These are phyloP conservation scores for Megathymus violae DNA, from an alignment of 1,140 invertebrate genomes.

Conservation along the genomic window DNA sequence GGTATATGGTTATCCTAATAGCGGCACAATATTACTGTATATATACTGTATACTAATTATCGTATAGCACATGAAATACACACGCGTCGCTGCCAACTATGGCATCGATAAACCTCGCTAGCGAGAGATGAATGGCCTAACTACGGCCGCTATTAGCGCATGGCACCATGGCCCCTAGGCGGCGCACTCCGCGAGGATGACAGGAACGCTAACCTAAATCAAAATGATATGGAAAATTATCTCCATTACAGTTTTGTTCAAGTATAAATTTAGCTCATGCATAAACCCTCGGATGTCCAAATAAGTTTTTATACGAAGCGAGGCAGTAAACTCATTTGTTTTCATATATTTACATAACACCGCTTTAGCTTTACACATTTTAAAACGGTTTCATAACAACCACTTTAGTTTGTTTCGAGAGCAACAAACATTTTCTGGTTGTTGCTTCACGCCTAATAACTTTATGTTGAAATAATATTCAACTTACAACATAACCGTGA, in stretches of 20 bases:
- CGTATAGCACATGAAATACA: no score
- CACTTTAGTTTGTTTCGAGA: conserved; percentile 2
- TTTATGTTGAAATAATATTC: conserved; percentile 2
- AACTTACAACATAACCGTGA: background rate
- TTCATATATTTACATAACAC: conserved; percentile 7
- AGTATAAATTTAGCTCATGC: background rate
- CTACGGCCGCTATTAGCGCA: no score
- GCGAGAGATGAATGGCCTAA: no score
- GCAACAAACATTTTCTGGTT: conserved; percentile 5
- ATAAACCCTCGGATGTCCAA: background rate
- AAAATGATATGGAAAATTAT: background rate
- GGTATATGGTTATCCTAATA: no score
- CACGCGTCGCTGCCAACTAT: no score
- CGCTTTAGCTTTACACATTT: conserved; percentile 10
- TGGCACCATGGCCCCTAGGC: no score
- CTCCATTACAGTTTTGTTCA: background rate
- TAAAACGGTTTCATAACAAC: conserved; percentile 8
- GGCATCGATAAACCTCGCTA: no score
- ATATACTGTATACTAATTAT: no score
- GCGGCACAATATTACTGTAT: no score
- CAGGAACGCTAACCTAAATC: no score
- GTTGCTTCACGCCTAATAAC: background rate
- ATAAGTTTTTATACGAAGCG: background rate
- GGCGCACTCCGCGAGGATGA: no score
- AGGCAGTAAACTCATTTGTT: conserved; percentile 1